Conservation (phyloP, 2,797 vertebrate genomes). For the Cephalopachus bancanus region DNA sequence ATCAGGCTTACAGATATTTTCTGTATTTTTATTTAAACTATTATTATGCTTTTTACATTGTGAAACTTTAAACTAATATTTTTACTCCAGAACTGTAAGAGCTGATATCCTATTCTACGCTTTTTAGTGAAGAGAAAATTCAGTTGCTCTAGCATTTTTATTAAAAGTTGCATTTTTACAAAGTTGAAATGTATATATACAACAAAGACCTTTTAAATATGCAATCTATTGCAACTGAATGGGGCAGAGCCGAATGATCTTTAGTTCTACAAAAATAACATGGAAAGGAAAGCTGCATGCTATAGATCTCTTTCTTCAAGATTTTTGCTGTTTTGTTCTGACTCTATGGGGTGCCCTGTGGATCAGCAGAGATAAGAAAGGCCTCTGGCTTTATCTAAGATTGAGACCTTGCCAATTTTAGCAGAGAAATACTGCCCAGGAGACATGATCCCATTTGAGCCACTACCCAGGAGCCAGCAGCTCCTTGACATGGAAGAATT, state of each 20-base stretch:
- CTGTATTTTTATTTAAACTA: neutral
- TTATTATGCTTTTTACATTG: neutral
- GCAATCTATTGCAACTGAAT: neutral
- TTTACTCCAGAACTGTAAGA: neutral
- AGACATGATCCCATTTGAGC: neutral
- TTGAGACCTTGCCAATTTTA: neutral
- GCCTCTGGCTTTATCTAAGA: neutral
- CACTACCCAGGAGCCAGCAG: neutral
- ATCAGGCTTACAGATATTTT: neutral
- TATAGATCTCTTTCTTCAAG: neutral
- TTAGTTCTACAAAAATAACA: slow-evolving; percentile 11
- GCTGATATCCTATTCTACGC: neutral
- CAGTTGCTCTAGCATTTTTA: neutral
- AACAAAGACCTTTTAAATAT: slow-evolving; percentile 16
- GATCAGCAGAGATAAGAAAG: neutral
- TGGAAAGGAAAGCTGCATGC: neutral
- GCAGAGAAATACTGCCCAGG: neutral
- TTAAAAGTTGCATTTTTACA: neutral
- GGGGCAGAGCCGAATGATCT: neutral
- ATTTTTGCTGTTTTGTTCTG: neutral
- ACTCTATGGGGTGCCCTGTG: neutral
- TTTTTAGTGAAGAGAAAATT: neutral
- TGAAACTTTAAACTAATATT: neutral
- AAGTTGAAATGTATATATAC: neutral
- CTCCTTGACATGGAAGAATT: neutral